Evolutionary conservation across 1,140 invertebrate genomes (phyloP).

Genomic region (Gonatopus flavifemur): DNA sequence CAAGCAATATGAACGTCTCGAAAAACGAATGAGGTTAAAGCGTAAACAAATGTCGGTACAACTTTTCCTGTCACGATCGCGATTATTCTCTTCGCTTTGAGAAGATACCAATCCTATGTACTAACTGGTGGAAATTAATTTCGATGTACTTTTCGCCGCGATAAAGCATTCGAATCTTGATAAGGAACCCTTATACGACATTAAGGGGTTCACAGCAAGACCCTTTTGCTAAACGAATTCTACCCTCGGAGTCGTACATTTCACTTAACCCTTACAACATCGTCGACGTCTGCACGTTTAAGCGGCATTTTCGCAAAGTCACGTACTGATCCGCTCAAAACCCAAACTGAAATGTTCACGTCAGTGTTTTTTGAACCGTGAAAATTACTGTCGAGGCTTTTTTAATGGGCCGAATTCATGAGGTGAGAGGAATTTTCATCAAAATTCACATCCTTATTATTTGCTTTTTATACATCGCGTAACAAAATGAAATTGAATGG

Average conservation of each 20-base stretch:
- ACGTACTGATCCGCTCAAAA: neutral
- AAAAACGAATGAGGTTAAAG: too few species aligned
- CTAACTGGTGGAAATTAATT: slow-evolving; percentile 32
- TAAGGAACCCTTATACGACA: slow-evolving; percentile 21
- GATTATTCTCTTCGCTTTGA: neutral
- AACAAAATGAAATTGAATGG: too few species aligned
- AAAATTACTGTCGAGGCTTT: too few species aligned
- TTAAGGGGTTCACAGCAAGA: slow-evolving; percentile 20
- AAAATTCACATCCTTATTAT: too few species aligned
- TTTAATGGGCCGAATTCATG: too few species aligned
- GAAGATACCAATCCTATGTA: slow-evolving; percentile 21
- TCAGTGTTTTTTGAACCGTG: too few species aligned
- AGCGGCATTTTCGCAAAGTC: slow-evolving; percentile 16
- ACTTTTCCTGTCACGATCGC: too few species aligned
- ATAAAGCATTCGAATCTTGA: slow-evolving; percentile 28
- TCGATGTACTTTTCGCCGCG: slow-evolving; percentile 15
- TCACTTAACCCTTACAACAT: slow-evolving; percentile 27
- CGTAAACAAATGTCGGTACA: too few species aligned
- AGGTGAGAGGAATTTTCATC: too few species aligned
- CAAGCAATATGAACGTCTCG: too few species aligned
- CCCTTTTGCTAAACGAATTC: slow-evolving; percentile 30
- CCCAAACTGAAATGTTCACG: too few species aligned
- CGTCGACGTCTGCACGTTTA: slow-evolving; percentile 11
- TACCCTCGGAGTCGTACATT: slow-evolving; percentile 25
- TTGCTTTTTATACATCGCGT: too few species aligned